Percentiles rank a stretch among this genome's conserved stretches.
These are phyloP conservation scores for Sigmodon hispidus DNA, from an alignment of 2,113 vertebrate genomes.

Conservation along the genomic window DNA sequence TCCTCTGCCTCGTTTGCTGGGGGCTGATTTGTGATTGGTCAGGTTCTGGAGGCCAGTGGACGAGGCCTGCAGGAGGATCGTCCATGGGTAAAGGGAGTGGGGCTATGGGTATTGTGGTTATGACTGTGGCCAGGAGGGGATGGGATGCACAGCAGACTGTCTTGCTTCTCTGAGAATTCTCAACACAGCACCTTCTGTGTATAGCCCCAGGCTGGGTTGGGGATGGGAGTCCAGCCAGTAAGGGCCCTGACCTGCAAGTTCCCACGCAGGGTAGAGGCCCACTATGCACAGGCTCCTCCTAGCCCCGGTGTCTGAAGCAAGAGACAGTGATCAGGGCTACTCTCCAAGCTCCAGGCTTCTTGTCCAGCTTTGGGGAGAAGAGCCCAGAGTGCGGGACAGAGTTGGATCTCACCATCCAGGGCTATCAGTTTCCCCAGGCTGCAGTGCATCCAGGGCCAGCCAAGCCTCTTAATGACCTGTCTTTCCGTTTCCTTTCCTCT, in stretches of 20 bases:
- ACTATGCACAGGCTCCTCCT: rapidly evolving
- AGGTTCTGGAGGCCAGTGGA: neutral
- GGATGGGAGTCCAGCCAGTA: neutral
- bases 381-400: rapidly evolving
- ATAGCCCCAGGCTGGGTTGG: neutral
- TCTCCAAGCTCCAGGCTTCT: neutral
- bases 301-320: neutral
- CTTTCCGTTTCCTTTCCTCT: slow-evolving; percentile 81
- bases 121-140: rapidly evolving
- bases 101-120: neutral
- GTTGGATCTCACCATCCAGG: rapidly evolving
- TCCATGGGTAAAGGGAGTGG: neutral
- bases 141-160: neutral
- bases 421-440: neutral
- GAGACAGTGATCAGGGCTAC: neutral
- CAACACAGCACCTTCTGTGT: too few relatives aligned
- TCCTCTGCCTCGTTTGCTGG: neutral
- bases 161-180: neutral
- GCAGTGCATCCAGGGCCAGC: neutral
- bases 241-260: neutral
- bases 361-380: neutral
- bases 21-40: neutral
- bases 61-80: neutral
- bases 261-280: neutral
- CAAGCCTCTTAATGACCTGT: slow-evolving; percentile 30